Evolutionary conservation across 2,888 invertebrate species (phyloP).

Genomic region (Drosophila mimica): DNA sequence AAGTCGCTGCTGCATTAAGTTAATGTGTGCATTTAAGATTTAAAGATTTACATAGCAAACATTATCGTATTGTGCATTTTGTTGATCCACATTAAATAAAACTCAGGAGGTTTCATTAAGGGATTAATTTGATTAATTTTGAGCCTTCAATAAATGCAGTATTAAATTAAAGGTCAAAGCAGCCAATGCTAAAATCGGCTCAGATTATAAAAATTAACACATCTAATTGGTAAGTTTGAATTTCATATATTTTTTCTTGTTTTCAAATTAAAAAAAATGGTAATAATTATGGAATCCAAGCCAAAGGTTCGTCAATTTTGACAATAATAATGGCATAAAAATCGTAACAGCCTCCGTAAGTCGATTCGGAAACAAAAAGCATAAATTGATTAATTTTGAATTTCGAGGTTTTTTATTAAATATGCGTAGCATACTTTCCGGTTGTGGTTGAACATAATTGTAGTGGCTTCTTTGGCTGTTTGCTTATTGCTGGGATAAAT

Average conservation of each 20-base stretch:
- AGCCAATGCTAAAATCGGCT: neutral
- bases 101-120: neutral
- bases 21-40: neutral
- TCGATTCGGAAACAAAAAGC: neutral
- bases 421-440: slow-evolving; percentile 19
- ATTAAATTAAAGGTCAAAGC: neutral
- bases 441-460: slow-evolving; percentile 28
- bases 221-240: neutral
- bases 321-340: too few species aligned
- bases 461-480: slow-evolving; percentile 39
- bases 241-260: neutral
- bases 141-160: neutral
- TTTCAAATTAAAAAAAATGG: neutral
- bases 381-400: slow-evolving; percentile 4
- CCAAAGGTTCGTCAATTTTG: neutral
- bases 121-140: neutral
- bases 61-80: neutral
- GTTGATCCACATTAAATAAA: neutral
- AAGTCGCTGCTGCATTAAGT: neutral
- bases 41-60: neutral
- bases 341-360: neutral
- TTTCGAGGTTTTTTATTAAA: slow-evolving; percentile 15
- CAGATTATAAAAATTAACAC: neutral
- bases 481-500: slow-evolving; percentile 69
- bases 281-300: too few species aligned